phyloP scores from a whole-genome alignment of 1,140 invertebrate genomes.

The Bombus haemorrhoidalis region DNA sequence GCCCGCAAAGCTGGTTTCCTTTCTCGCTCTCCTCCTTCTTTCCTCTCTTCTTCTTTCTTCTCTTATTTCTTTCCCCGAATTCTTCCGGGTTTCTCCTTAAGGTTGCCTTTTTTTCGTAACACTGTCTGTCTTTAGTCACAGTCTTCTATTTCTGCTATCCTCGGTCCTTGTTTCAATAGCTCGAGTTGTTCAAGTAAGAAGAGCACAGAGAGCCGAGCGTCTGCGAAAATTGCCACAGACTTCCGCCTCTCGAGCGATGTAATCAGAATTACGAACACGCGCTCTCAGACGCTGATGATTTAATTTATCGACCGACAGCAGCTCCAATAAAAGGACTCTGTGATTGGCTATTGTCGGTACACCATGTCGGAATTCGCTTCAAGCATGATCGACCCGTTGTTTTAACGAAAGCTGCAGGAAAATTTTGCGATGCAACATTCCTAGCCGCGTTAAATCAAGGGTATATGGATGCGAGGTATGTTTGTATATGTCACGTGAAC shows the following conservation, averaged over 20 bases:
- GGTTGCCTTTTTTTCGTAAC: background rate
- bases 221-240: constrained; percentile 19
- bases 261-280: constrained; percentile 35
- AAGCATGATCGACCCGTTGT: background rate
- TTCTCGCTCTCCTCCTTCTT: background rate
- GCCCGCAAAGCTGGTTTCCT: constrained; percentile 65
- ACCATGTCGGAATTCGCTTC: background rate
- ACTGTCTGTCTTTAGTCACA: background rate
- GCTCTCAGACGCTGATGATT: constrained; percentile 15
- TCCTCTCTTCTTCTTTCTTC: background rate
- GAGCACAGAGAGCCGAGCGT: background rate
- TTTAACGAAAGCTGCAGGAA: background rate
- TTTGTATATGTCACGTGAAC: background rate
- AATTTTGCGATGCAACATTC: background rate
- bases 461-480: too few species aligned
- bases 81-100: background rate
- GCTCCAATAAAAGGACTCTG: background rate
- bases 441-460: background rate
- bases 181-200: background rate
- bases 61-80: background rate
- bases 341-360: constrained; percentile 25
- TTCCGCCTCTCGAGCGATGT: background rate
- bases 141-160: background rate
- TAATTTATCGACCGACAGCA: constrained; percentile 17
- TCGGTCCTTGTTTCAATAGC: background rate